Percentiles rank a stretch among this genome's conserved stretches.
Evolutionary conservation across 2,888 invertebrate species (phyloP).

Genomic region (Tenthredo amoena): DNA sequence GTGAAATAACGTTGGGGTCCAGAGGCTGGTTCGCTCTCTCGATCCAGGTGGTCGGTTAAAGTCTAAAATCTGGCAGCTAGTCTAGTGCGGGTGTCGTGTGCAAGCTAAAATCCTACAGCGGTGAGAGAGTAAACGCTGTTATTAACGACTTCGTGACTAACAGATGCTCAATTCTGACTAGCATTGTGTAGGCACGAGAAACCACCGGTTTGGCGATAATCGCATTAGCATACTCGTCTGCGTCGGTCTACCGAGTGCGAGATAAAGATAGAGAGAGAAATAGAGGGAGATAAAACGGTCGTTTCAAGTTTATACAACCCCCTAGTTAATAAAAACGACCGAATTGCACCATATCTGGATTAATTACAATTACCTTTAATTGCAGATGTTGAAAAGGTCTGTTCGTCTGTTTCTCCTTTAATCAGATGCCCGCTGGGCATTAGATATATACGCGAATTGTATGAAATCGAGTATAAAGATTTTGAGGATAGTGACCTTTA

Average conservation of each 20-base stretch:
- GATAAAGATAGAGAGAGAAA: constrained; percentile 41
- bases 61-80: background rate
- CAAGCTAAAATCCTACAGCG: constrained; percentile 12
- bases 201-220: constrained; percentile 45
- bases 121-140: constrained; percentile 27
- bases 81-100: background rate
- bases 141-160: constrained; percentile 44
- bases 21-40: background rate
- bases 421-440: background rate
- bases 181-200: constrained; percentile 36
- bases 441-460: background rate
- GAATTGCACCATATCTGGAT: background rate
- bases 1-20: background rate
- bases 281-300: constrained; percentile 44
- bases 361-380: background rate
- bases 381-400: background rate
- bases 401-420: background rate
- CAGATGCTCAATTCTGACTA: constrained; percentile 42
- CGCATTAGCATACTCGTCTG: constrained; percentile 56
- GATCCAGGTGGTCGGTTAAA: background rate
- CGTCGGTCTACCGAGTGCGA: constrained; percentile 59
- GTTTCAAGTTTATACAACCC: constrained; percentile 3
- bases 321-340: background rate
- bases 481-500: background rate
- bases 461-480: background rate